Evolutionary conservation across 2,113 vertebrate species (phyloP), one percentile per base, ranked within the genome.

Genomic region (Dascyllus trimaculatus): DNA sequence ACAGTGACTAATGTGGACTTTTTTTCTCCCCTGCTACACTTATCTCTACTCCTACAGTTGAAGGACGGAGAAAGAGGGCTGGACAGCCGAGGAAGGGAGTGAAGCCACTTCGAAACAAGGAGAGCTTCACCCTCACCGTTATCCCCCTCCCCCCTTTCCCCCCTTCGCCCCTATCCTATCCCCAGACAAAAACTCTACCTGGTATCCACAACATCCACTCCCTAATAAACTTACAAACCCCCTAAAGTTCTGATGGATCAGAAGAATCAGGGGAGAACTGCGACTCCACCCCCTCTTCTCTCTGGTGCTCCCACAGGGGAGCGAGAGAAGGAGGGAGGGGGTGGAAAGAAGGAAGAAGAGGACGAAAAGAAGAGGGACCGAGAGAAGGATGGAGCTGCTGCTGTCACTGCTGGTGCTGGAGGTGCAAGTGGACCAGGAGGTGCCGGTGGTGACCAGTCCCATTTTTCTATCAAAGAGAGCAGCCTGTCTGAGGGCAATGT

Each of bases 401-500:
- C 61, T 1, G 86, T 48, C 25, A 57, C 87, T 17, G 45, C 81
- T 60, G 81, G 71, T 25, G 22, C 73, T 2, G 91, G 74, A 71
- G 79, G 78, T 43, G 60, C 78, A 32, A 84, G 68, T 22, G 92
- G 71, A 51, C 68, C 77, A 4, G 92, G 81, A 49, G 86, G 73
- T 22, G 71, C 83, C 2, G 32, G 75, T 0, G 77, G 81, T 1
- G 93, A 95, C 75, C 93, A 92, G 72, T 96, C 96, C 4, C 96
- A 98, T 40, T 99, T 99, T 88, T 99, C 97, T 0, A 96, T 99
- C 90, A 99, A 97, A 70, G 97, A 99, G 84, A 98, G 97, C 22
- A 98, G 96, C 89, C 96, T 98, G 74, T 95, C 96, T 0, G 98
- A 99, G 89, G 98, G 98, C 26, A 98, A 97, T 71, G 94, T 99